Evolutionary conservation across 2,888 invertebrate genomes (phyloP).

Genomic region (Trimorus sp.): DNA sequence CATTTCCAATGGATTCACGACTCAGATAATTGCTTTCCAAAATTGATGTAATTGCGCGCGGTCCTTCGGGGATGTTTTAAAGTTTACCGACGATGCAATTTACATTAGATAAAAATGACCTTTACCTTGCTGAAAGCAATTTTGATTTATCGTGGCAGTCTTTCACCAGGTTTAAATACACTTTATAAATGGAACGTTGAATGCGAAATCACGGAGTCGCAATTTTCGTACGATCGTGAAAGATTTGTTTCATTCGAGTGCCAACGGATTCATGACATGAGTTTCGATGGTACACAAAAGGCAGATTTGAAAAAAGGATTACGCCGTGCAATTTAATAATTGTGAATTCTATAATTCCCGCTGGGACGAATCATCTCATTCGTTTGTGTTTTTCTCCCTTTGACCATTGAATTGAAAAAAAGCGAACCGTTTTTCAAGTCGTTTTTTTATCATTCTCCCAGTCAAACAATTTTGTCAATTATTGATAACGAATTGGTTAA

Average conservation of each 20-base stretch:
- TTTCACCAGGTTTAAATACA: slow-evolving; percentile 1
- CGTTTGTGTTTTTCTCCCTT: slow-evolving; percentile 41
- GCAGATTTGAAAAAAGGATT: slow-evolving; percentile 36
- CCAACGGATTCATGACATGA: slow-evolving; percentile 20
- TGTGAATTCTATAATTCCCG: slow-evolving; percentile 36
- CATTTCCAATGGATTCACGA: slow-evolving; percentile 26
- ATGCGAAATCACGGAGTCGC: background rate
- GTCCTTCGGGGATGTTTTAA: slow-evolving; percentile 6
- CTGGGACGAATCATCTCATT: slow-evolving; percentile 6
- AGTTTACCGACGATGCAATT: no score
- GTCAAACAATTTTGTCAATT: no score
- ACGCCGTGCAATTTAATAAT: slow-evolving; percentile 39
- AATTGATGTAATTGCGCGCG: slow-evolving; percentile 7
- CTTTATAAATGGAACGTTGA: slow-evolving; percentile 1
- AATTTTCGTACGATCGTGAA: background rate
- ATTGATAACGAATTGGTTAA: no score
- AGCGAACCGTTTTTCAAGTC: no score
- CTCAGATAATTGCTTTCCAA: slow-evolving; percentile 23
- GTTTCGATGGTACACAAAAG: slow-evolving; percentile 23
- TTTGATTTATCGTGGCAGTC: background rate
- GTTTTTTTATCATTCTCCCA: no score
- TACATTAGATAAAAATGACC: no score
- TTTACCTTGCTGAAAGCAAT: no score
- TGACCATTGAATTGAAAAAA: slow-evolving; percentile 47
- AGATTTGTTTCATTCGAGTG: slow-evolving; percentile 13